These are phyloP conservation scores for Heteropelma amictum DNA, from an alignment of 2,888 invertebrate genomes.

Conservation along the genomic window DNA sequence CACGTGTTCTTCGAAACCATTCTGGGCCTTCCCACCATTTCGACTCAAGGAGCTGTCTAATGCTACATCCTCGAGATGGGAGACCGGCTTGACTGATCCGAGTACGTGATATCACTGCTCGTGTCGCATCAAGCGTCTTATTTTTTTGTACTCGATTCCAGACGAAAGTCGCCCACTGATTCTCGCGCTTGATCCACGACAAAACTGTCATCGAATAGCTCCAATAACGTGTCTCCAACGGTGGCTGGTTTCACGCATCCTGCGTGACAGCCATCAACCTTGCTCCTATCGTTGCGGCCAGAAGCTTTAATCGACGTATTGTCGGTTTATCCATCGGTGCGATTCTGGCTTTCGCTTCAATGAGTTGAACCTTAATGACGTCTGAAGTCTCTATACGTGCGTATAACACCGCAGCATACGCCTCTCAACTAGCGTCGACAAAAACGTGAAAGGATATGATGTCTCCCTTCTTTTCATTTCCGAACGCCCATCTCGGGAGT, in stretches of 20 bases:
- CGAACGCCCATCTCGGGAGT: constrained; percentile 53
- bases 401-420: constrained; percentile 63
- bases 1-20: constrained; percentile 59
- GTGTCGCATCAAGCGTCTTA: too few relatives aligned
- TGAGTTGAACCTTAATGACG: constrained; percentile 54
- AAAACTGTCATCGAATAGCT: constrained; percentile 64
- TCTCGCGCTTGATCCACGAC: constrained; percentile 61
- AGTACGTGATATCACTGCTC: too few relatives aligned
- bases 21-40: constrained; percentile 69
- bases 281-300: constrained; percentile 63
- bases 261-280: constrained; percentile 52
- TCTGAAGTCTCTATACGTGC: constrained; percentile 47
- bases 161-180: constrained; percentile 63
- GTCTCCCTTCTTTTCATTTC: not conserved
- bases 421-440: constrained; percentile 60
- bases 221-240: constrained; percentile 58
- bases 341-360: constrained; percentile 64
- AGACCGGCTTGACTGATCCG: constrained; percentile 65
- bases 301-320: constrained; percentile 67
- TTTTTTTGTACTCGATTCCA: constrained; percentile 66
- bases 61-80: constrained; percentile 66
- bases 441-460: constrained; percentile 59
- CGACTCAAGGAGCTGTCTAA: constrained; percentile 59
- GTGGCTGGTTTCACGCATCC: constrained; percentile 37
- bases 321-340: constrained; percentile 61